phyloP scores from a whole-genome alignment of 2,797 vertebrate species.

The Epinephelus coioides region DNA sequence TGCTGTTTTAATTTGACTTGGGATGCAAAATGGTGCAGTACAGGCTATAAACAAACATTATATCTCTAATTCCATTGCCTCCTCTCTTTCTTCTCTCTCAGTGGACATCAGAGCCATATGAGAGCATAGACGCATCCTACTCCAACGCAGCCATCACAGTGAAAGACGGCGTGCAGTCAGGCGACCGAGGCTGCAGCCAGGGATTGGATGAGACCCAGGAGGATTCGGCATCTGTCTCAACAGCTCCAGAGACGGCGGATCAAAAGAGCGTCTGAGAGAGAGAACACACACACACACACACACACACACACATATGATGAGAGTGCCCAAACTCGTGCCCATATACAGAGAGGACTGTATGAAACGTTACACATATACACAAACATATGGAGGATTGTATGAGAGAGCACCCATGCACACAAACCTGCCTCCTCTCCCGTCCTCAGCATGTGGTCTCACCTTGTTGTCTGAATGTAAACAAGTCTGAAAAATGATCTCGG shows the following conservation, averaged over 20 bases:
- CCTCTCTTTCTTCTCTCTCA: constrained; percentile 64
- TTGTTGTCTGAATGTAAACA: constrained; percentile 81
- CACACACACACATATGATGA: background rate
- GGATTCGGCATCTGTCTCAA: constrained; percentile 71
- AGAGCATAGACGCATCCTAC: constrained; percentile 83
- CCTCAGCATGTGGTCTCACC: constrained; percentile 80
- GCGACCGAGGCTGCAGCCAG: constrained; percentile 72
- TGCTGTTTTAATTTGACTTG: no score
- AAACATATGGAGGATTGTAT: constrained; percentile 52
- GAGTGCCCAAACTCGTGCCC: constrained; percentile 49
- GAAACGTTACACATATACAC: constrained; percentile 34
- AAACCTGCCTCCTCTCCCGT: constrained; percentile 72
- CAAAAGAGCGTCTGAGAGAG: constrained; percentile 79
- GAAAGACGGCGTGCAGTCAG: constrained; percentile 75
- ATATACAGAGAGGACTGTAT: constrained; percentile 69
- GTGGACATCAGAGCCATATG: constrained; percentile 91
- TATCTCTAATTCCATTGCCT: background rate
- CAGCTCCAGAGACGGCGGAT: constrained; percentile 73
- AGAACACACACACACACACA: background rate
- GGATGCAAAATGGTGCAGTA: no score
- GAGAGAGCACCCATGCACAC: constrained; percentile 69
- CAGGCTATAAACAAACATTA: no score
- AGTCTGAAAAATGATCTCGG: constrained; percentile 68
- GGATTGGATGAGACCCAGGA: constrained; percentile 82
- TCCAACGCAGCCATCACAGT: constrained; percentile 61